Evolutionary conservation across 2,797 vertebrate species (phyloP).

Genomic region (Acanthornis magna): DNA sequence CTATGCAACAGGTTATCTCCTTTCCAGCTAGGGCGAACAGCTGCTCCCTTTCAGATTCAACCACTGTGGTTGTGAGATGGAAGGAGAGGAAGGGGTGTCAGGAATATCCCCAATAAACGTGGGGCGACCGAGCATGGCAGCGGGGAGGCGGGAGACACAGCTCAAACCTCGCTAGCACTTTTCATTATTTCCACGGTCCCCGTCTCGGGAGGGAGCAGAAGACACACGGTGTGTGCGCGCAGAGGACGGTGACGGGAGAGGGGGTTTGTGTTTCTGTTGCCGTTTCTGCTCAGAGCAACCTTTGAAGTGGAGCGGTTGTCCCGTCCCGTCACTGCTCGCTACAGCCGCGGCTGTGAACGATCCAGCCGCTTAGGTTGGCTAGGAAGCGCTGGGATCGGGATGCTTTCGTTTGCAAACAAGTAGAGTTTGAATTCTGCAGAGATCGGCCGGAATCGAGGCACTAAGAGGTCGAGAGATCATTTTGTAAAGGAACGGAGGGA

Average conservation of each 20-base stretch:
- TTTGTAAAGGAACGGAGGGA: neutral
- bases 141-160: neutral
- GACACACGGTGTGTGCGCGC: neutral
- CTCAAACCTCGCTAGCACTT: neutral
- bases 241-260: neutral
- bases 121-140: neutral
- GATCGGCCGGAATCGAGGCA: neutral
- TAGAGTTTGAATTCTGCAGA: neutral
- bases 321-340: neutral
- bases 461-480: neutral
- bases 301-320: neutral
- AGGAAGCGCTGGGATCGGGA: neutral
- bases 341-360: neutral
- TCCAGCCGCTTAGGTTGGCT: neutral
- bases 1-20: conserved; percentile 19
- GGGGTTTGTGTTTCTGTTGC: neutral
- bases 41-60: neutral
- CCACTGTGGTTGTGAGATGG: neutral
- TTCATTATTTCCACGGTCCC: neutral
- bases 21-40: neutral
- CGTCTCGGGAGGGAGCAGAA: neutral
- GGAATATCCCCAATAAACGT: neutral
- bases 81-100: conserved; percentile 1
- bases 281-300: neutral
- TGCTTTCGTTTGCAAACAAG: neutral